Conservation (phyloP, 2,888 invertebrate genomes). For the Mayetiola destructor region DNA sequence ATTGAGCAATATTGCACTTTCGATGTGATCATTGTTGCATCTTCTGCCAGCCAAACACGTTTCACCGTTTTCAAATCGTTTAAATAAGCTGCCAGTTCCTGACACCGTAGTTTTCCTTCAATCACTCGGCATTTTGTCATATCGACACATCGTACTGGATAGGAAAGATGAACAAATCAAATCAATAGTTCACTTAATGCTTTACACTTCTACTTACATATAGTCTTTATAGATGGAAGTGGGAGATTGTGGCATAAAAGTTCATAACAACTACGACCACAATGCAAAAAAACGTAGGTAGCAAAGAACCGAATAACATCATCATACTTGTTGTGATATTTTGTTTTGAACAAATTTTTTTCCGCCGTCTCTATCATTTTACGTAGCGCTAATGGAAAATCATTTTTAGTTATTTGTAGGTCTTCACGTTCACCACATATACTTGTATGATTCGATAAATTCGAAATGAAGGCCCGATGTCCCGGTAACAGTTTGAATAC, state of each 20-base stretch:
- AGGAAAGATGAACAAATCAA: neutral
- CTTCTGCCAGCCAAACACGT: neutral
- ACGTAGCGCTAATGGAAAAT: neutral
- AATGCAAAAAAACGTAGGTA: neutral
- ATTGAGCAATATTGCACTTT: neutral
- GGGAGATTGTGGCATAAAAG: neutral
- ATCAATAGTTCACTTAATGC: neutral
- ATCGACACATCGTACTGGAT: neutral
- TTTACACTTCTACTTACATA: neutral
- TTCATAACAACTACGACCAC: neutral
- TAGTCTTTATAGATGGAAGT: neutral
- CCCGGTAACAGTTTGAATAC: neutral
- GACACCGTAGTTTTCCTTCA: neutral
- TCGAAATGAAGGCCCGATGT: neutral
- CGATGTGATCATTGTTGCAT: neutral
- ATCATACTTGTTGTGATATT: neutral
- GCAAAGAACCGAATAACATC: neutral
- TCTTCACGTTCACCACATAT: neutral
- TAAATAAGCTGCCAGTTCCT: neutral
- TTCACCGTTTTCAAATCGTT: neutral
- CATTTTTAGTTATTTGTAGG: neutral
- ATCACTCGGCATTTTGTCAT: neutral
- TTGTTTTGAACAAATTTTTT: neutral
- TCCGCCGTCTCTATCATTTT: neutral
- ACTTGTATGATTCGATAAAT: neutral